Percentiles rank a stretch among this genome's conserved stretches.
Conservation (phyloP, 2,888 invertebrate genomes). For the Tetropium fuscum region DNA sequence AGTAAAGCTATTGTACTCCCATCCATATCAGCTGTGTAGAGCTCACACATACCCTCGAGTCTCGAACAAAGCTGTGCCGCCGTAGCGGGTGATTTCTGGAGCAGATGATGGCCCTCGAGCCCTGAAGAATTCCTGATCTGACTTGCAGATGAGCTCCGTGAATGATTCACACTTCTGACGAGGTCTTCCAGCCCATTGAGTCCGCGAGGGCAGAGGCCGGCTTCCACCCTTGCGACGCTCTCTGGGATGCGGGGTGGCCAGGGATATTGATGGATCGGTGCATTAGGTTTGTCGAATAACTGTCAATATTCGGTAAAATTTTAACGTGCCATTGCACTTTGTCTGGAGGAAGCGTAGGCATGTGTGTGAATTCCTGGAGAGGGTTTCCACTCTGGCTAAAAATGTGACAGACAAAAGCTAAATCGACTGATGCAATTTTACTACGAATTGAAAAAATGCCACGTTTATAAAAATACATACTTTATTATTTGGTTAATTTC, state of each 20-base stretch:
- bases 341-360: background rate
- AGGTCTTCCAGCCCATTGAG: conserved; percentile 60
- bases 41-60: conserved; percentile 7
- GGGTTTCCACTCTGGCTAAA: too few species aligned
- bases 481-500: too few species aligned
- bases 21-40: conserved; percentile 15
- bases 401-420: too few species aligned
- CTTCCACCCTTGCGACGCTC: conserved; percentile 14
- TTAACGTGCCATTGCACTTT: conserved; percentile 29
- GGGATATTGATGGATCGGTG: conserved; percentile 51
- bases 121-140: conserved; percentile 55
- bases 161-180: conserved; percentile 41
- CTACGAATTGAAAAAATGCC: too few species aligned
- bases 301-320: conserved; percentile 51
- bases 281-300: conserved; percentile 27
- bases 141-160: conserved; percentile 61
- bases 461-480: too few species aligned
- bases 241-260: background rate
- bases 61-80: conserved; percentile 13
- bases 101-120: conserved; percentile 42
- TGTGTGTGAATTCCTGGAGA: too few species aligned
- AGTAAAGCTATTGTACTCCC: conserved; percentile 20
- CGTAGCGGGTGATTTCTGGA: conserved; percentile 11
- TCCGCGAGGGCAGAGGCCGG: conserved; percentile 46
- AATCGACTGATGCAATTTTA: too few species aligned